Conservation (phyloP, 2,113 vertebrate species). For the Oreotrochilus melanogaster region DNA sequence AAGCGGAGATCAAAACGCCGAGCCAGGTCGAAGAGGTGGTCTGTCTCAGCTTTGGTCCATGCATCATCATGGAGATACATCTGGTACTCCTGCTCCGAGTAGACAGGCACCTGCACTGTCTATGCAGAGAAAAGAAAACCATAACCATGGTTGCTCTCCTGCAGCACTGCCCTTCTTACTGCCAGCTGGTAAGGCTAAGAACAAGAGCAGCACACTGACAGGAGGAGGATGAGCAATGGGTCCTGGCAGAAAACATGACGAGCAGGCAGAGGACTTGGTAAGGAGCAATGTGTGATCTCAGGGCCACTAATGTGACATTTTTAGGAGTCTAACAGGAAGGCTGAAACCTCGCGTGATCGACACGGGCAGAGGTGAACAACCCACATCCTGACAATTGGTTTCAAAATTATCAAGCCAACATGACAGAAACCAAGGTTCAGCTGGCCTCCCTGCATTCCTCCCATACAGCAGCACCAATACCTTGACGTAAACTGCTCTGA, state of each 20-base stretch:
- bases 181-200: neutral
- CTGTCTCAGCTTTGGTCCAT: conserved; percentile 98
- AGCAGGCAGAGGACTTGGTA: neutral
- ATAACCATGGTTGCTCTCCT: neutral
- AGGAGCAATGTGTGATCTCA: neutral
- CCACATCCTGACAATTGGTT: neutral
- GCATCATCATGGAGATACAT: conserved; percentile 96
- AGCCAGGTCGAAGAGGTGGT: conserved; percentile 96
- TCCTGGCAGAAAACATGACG: neutral
- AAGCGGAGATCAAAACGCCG: conserved; percentile 97
- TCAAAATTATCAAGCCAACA: neutral
- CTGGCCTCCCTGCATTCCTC: conserved; percentile 10
- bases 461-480: neutral
- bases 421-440: neutral
- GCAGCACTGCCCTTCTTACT: neutral
- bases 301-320: neutral
- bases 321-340: neutral
- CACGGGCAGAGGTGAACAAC: neutral
- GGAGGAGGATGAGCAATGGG: neutral
- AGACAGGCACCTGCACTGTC: conserved; percentile 95
- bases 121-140: conserved; percentile 36
- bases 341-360: neutral
- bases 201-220: neutral
- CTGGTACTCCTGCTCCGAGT: conserved; percentile 98
- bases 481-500: neutral